Evolutionary conservation across 2,797 vertebrate species (phyloP).

Genomic region (Gambusia yucatana): DNA sequence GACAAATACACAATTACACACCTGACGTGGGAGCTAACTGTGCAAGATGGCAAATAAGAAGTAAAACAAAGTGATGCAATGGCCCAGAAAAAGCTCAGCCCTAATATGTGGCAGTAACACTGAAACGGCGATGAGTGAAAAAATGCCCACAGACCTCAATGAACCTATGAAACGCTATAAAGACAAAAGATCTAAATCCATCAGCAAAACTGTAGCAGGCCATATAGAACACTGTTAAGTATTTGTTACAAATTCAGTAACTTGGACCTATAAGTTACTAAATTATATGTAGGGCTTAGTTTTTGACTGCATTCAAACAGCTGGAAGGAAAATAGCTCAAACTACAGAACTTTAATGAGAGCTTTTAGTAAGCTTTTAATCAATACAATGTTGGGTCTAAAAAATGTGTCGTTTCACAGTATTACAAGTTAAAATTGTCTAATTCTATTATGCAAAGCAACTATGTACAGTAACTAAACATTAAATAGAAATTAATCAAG

Average conservation of each 20-base stretch:
- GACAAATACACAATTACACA: not conserved
- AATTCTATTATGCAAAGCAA: conserved; percentile 1
- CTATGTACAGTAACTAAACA: not conserved
- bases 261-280: not conserved
- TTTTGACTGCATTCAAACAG: not conserved
- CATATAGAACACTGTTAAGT: not conserved
- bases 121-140: not conserved
- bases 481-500: not conserved
- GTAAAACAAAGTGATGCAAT: not conserved
- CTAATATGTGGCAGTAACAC: not conserved
- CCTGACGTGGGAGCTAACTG: not conserved
- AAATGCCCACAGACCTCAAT: not conserved
- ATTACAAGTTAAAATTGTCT: not conserved
- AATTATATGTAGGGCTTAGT: not conserved
- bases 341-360: not conserved
- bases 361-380: not conserved
- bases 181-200: not conserved
- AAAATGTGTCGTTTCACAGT: not conserved
- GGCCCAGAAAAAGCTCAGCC: not conserved
- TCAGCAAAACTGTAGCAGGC: not conserved
- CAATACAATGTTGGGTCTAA: not conserved
- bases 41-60: not conserved
- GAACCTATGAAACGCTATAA: not conserved
- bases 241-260: not conserved
- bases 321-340: not conserved